These are phyloP conservation scores for Hylia prasina DNA, from an alignment of 2,113 vertebrate species.

Conservation along the genomic window DNA sequence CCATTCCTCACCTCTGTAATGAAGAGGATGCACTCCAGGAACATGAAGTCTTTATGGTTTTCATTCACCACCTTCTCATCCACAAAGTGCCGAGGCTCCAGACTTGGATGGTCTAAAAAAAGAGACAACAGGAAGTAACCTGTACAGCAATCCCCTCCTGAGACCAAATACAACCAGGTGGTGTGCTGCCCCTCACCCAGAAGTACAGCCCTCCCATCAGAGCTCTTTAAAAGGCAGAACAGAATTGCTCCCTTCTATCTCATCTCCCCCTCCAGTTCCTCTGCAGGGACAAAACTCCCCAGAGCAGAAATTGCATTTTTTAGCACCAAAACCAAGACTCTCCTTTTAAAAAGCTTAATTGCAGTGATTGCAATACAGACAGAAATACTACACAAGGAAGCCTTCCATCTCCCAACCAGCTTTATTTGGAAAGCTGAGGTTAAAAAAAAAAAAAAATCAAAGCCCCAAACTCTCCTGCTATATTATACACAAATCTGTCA, in stretches of 20 bases:
- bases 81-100: constrained; percentile 92
- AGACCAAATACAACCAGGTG: background rate
- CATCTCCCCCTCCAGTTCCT: background rate
- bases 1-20: constrained; percentile 79
- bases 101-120: constrained; percentile 82
- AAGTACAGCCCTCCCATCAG: background rate
- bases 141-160: background rate
- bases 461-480: background rate
- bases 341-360: background rate
- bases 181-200: background rate
- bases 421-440: background rate
- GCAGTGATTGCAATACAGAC: background rate
- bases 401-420: background rate
- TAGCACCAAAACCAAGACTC: background rate
- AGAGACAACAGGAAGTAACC: background rate
- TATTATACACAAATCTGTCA: background rate
- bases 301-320: background rate
- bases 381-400: background rate
- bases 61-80: constrained; percentile 90
- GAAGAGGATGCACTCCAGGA: constrained; percentile 94
- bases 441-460: background rate
- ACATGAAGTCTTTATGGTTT: constrained; percentile 93
- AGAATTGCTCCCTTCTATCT: background rate
- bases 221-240: background rate
- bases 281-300: background rate